Evolutionary conservation across 1,140 invertebrate species (phyloP).

Genomic region (Tenebrio molitor): DNA sequence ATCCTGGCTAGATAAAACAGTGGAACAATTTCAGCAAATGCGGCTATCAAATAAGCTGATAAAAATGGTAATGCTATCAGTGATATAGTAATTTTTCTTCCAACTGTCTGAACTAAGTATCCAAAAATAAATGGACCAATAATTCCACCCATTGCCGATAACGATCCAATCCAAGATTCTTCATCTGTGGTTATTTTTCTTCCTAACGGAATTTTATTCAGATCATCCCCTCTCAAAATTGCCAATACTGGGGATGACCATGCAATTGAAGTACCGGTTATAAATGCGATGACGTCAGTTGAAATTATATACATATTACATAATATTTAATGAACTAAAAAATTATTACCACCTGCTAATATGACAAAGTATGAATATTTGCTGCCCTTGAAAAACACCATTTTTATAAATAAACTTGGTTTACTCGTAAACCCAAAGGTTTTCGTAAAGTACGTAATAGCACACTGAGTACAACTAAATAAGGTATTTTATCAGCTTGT

Average conservation of each 20-base stretch:
- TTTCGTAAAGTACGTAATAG: too few species aligned
- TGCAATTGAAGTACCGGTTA: slow-evolving; percentile 2
- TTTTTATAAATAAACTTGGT: background rate
- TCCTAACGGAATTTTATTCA: slow-evolving; percentile 1
- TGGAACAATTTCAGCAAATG: slow-evolving; percentile 6
- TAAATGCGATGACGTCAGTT: slow-evolving; percentile 14
- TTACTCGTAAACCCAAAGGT: background rate
- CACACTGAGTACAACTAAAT: too few species aligned
- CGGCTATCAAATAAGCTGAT: background rate
- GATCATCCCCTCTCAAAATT: background rate
- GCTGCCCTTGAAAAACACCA: background rate
- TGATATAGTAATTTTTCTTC: slow-evolving; percentile 1
- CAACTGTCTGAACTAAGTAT: slow-evolving; percentile 1
- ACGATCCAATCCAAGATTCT: slow-evolving; percentile 21
- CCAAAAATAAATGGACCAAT: slow-evolving; percentile 8
- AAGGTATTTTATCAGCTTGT: too few species aligned
- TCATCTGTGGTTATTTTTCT: slow-evolving; percentile 8
- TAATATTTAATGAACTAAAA: background rate
- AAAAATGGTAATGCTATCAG: background rate
- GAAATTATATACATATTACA: background rate
- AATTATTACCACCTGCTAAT: background rate
- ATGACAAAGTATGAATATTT: background rate
- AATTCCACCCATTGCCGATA: slow-evolving; percentile 1
- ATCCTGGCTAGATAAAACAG: slow-evolving; percentile 6
- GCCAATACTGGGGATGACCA: slow-evolving; percentile 26